These are phyloP conservation scores for Lasioglossum villosulum DNA, from an alignment of 2,888 invertebrate genomes.

Conservation along the genomic window DNA sequence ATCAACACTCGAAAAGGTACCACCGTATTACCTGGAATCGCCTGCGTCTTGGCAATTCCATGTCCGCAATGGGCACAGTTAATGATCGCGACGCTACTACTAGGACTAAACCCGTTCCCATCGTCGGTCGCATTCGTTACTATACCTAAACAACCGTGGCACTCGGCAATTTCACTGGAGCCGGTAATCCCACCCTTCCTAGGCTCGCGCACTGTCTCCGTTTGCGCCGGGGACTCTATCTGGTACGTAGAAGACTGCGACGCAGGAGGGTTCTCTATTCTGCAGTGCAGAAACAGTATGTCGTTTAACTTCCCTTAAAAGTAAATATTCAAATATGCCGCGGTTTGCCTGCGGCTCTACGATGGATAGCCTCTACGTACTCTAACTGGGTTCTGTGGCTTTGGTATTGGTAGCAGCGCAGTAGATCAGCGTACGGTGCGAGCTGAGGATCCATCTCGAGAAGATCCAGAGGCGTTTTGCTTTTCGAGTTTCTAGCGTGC, in stretches of 20 bases:
- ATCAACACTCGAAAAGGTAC: not conserved
- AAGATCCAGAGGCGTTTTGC: slow-evolving; percentile 89
- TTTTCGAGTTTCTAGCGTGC: slow-evolving; percentile 87
- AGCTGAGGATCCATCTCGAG: slow-evolving; percentile 85
- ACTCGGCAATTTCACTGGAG: slow-evolving; percentile 65
- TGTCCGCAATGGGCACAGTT: slow-evolving; percentile 69
- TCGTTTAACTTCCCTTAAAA: not conserved
- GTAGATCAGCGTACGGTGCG: slow-evolving; percentile 85
- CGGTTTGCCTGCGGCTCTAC: not conserved
- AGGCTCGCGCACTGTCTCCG: slow-evolving; percentile 40
- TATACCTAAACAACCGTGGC: slow-evolving; percentile 68
- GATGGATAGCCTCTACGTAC: slow-evolving; percentile 56
- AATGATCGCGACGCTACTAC: slow-evolving; percentile 67
- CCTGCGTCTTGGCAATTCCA: slow-evolving; percentile 60
- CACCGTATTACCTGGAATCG: slow-evolving; percentile 63
- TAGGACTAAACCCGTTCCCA: slow-evolving; percentile 66
- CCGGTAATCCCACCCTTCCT: slow-evolving; percentile 48
- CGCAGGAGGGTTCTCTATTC: slow-evolving; percentile 63
- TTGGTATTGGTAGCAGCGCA: slow-evolving; percentile 85
- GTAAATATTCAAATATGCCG: not conserved
- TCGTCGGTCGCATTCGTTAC: slow-evolving; percentile 52
- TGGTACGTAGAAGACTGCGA: slow-evolving; percentile 62
- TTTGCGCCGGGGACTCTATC: slow-evolving; percentile 62
- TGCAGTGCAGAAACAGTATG: slow-evolving; percentile 29
- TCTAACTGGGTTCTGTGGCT: slow-evolving; percentile 66